Evolutionary conservation across 1,140 invertebrate species (phyloP).

Genomic region (Acromyrmex charruanus): DNA sequence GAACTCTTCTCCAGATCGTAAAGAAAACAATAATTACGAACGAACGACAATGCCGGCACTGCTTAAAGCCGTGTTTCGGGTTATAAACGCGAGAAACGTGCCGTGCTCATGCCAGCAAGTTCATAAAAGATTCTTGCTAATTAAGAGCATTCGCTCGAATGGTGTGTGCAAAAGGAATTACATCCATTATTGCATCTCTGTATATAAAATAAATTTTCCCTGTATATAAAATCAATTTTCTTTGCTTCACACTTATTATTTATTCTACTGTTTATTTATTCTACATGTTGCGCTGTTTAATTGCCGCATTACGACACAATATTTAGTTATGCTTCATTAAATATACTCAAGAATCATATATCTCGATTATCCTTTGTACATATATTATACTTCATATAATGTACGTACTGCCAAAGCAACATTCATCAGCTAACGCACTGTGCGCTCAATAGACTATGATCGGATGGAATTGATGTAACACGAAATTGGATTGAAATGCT

Average conservation of each 20-base stretch:
- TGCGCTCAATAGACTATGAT: constrained; percentile 43
- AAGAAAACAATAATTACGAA: constrained; percentile 65
- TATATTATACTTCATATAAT: constrained; percentile 34
- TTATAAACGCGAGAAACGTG: constrained; percentile 35
- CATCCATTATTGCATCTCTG: background rate
- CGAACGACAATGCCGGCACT: constrained; percentile 15
- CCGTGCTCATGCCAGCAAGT: background rate
- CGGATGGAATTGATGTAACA: constrained; percentile 47
- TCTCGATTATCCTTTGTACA: constrained; percentile 11
- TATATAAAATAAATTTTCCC: background rate
- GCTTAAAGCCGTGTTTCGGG: constrained; percentile 11
- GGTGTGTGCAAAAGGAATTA: background rate
- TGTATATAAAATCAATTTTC: constrained; percentile 9
- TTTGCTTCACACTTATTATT: background rate
- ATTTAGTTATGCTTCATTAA: constrained; percentile 28
- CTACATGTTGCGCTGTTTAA: constrained; percentile 30
- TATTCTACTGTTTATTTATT: constrained; percentile 24
- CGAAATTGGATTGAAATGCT: constrained; percentile 57
- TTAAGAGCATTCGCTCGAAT: constrained; percentile 35
- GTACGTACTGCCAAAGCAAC: constrained; percentile 20
- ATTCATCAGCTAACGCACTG: constrained; percentile 18
- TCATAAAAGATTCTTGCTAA: constrained; percentile 51
- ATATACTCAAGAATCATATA: background rate
- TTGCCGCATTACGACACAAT: background rate
- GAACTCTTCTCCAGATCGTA: constrained; percentile 7